Base-by-base conservation (phyloP, 2,888 invertebrate species). In the Diadegma fenestrale region DNA sequence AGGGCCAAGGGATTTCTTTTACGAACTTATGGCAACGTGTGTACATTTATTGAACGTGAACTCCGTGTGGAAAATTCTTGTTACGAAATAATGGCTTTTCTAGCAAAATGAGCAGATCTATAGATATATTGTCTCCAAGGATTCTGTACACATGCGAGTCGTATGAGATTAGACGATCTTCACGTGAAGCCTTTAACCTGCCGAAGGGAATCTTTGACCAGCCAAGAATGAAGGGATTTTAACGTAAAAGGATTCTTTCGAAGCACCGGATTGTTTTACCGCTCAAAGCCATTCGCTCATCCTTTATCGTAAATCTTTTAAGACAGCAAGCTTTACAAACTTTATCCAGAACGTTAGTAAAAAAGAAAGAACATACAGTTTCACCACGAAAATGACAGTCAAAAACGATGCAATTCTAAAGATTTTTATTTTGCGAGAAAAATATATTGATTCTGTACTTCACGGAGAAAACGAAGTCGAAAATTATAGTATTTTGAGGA, bases 231-330 rank as follows among this genome's bases (percentile, higher is more conserved):
- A 79, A 84, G 63, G 68, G 30, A 75, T 66, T 48, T 61, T 22
- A 14, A 43, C 26, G 33, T 63, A 78, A 73, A 75, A 68, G 19
- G 61, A 78, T 84, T 78, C 77, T 81, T 84, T 68, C 68, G 63
- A 37, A 26, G 45, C 14, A 45, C 43, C 33, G 37, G 10, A 51
- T 80, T 51, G 73, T 54, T 75, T 75, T 72, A 58, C 30, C 51
- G 63, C 30, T 63, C 45, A 17, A 77, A 79, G 33, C 45, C 6
- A 51, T 26, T 22, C 63, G 10, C 0, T 64, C 37, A 33, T 45
- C 26, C 22, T 17, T 37, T 68, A 22, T 10, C 2, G 54, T 45
- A 22, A 73, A 66, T 58, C 66, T 66, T 80, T 45, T 58, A 51
- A 30, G 43, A 22, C 41, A 41, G 22, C 26, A 71, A 51, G 48